Evolutionary conservation across 2,797 vertebrate genomes (phyloP).

Genomic region (Sebastes hubbsi): DNA sequence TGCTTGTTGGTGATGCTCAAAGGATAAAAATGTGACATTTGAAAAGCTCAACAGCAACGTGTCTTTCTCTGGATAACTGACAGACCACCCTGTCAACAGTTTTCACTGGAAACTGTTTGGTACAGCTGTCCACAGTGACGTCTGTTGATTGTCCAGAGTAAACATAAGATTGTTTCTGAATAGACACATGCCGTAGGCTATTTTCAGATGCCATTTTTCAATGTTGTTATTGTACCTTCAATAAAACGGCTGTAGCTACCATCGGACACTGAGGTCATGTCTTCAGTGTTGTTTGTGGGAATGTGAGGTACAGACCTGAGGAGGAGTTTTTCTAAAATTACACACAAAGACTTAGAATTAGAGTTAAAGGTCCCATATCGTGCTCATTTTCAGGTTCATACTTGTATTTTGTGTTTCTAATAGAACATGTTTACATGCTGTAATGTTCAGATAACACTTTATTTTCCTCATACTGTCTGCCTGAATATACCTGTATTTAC

Average conservation of each 20-base stretch:
- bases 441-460: too few species aligned
- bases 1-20: slow-evolving; percentile 18
- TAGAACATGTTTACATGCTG: too few species aligned
- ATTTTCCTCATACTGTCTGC: too few species aligned
- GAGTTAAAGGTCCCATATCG: neutral
- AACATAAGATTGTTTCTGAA: slow-evolving; percentile 5
- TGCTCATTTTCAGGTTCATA: too few species aligned
- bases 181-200: neutral
- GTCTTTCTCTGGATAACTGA: slow-evolving; percentile 38
- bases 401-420: too few species aligned
- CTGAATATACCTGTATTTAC: too few species aligned
- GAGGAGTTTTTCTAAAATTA: neutral
- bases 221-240: neutral
- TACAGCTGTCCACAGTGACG: slow-evolving; percentile 17
- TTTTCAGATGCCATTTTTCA: slow-evolving; percentile 18
- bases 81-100: slow-evolving; percentile 46
- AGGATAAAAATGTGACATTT: slow-evolving; percentile 43
- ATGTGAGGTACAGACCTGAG: neutral
- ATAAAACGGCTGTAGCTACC: neutral
- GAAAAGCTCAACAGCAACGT: slow-evolving; percentile 32
- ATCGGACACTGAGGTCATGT: neutral
- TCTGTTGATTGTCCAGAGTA: slow-evolving; percentile 31
- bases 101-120: slow-evolving; percentile 11
- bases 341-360: neutral
- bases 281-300: neutral